Evolutionary conservation across 2,888 invertebrate species (phyloP), one percentile per base, ranked within the genome.

Genomic region (Spodoptera picta): DNA sequence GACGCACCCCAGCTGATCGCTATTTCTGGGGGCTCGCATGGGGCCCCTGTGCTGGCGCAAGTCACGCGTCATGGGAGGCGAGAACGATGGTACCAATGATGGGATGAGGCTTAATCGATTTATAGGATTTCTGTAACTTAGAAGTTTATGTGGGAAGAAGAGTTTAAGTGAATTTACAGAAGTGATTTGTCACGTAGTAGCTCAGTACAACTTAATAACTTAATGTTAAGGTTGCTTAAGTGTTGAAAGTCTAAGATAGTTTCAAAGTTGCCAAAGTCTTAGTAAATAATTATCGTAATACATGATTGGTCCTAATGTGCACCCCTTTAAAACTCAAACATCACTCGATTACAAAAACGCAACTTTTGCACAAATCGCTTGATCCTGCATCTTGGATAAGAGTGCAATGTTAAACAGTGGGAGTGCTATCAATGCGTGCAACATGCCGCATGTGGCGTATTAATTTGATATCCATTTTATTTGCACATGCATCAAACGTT

Each of bases 1-100:
- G 91, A 90, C 82, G 89, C 90, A 90, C 92, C 91, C 92, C 92
- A 92, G 90, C 92, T 90, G 93, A 91, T 88, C 78, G 87, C 89
- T 92, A 93, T 93, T 92, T 92, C 84, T 86, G 88, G 88, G 82
- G 74, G 63, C 73, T 80, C 78, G 83, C 83, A 84, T 84, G 87
- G 85, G 86, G 83, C 66, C 67, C 65, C 50, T 58, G 51, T 47
- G 50, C n/a, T 48, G 71, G 69, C 60, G 61, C 69, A 79, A 79
- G 78, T 60, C 53, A 68, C 44, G 56, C 45, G 55, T 36, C 55
- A 42, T 44, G 46, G 50, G 53, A 69, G 65, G 52, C 50, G 23
- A 46, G 54, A 46, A 65, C 65, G 67, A 71, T 68, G 43, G 24
- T 7, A 12, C 43, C 23, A 54, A 36, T 46, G 43, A 51, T 61